These are phyloP conservation scores for Ditylenchus weischeri DNA, from an alignment of 2,888 invertebrate genomes.

Conservation along the genomic window DNA sequence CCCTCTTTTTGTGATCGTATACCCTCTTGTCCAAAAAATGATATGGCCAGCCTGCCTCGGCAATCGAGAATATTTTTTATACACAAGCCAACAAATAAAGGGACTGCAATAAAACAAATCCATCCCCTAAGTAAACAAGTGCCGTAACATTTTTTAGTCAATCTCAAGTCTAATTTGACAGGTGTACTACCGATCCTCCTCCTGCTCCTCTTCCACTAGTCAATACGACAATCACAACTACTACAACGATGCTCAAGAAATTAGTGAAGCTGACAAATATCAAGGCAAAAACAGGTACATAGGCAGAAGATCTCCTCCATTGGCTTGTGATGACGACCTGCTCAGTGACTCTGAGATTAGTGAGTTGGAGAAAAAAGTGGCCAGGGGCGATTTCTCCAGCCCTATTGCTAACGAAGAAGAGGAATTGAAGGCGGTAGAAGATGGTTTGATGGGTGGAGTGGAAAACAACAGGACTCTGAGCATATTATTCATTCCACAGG, in stretches of 20 bases:
- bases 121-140: too few species aligned
- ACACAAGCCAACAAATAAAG: too few species aligned
- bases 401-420: neutral
- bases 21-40: too few species aligned
- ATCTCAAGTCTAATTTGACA: too few species aligned
- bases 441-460: too few species aligned
- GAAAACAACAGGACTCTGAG: neutral
- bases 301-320: neutral
- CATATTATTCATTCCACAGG: too few species aligned
- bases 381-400: slow-evolving; percentile 19
- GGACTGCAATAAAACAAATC: too few species aligned
- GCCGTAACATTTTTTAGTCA: neutral
- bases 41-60: too few species aligned
- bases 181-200: neutral
- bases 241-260: slow-evolving; percentile 7
- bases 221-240: slow-evolving; percentile 10
- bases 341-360: slow-evolving; percentile 34
- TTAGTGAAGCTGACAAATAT: neutral
- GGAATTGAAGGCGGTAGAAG: neutral
- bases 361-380: slow-evolving; percentile 33
- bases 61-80: too few species aligned
- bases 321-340: slow-evolving; percentile 12
- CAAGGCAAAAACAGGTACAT: neutral
- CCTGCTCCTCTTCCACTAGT: neutral
- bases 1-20: too few species aligned